These are phyloP conservation scores for Megastigmus dorsalis DNA, from an alignment of 2,888 invertebrate species.

Conservation along the genomic window DNA sequence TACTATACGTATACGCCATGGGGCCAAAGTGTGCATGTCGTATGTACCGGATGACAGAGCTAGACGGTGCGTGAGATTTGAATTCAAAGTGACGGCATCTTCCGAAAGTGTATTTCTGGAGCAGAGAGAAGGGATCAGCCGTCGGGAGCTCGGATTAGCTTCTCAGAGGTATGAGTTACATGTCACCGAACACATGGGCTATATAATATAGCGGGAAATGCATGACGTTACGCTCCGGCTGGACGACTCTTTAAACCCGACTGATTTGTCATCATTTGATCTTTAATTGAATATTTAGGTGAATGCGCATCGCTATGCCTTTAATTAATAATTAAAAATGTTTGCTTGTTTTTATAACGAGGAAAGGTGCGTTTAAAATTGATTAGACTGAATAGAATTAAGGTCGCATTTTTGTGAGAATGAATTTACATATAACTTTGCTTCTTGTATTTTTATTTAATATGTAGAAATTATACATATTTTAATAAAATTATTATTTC, in stretches of 20 bases:
- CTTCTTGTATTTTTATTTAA: no score
- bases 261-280: not conserved
- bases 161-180: not conserved
- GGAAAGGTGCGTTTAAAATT: no score
- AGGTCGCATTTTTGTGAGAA: no score
- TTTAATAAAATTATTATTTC: no score
- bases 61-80: not conserved
- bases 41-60: not conserved
- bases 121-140: not conserved
- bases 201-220: not conserved
- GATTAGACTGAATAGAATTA: no score
- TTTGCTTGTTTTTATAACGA: no score
- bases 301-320: not conserved
- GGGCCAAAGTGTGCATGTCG: no score
- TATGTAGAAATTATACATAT: no score
- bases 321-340: no score
- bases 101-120: conserved; percentile 6
- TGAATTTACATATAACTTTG: no score
- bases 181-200: no score
- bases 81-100: conserved; percentile 14
- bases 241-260: not conserved
- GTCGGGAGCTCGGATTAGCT: not conserved
- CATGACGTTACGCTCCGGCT: not conserved
- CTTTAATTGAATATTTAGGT: conserved; percentile 7
- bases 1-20: no score